Conservation (phyloP, 2,888 invertebrate genomes). For the Drosophila phalerata region DNA sequence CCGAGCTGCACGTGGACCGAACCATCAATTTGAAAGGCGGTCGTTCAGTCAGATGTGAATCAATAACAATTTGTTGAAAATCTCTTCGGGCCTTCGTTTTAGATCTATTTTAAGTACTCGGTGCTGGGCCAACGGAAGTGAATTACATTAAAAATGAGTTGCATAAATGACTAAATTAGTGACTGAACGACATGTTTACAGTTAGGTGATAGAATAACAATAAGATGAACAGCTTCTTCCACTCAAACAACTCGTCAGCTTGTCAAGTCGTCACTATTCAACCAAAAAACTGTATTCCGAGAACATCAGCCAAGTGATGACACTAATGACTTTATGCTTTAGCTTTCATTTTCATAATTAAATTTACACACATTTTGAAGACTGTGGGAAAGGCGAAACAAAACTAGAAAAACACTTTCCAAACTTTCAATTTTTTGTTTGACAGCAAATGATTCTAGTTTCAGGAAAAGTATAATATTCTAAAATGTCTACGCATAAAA, state of each 20-base stretch:
- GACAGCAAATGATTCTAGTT: conserved; percentile 32
- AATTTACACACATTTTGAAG: conserved; percentile 18
- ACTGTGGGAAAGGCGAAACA: conserved; percentile 47
- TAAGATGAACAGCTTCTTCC: conserved; percentile 8
- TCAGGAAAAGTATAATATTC: conserved; percentile 21
- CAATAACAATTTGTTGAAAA: conserved; percentile 74
- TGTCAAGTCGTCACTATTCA: conserved; percentile 21
- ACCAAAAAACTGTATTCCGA: conserved; percentile 21
- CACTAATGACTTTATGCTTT: conserved; percentile 47
- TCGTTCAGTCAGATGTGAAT: conserved; percentile 69
- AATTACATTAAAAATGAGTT: conserved; percentile 46
- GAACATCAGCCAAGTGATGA: conserved; percentile 38
- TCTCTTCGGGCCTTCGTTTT: conserved; percentile 14
- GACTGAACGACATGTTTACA: conserved; percentile 36
- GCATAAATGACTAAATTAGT: conserved; percentile 62
- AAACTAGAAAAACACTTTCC: conserved; percentile 65
- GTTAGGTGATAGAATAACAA: conserved; percentile 43
- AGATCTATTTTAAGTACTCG: conserved; percentile 31
- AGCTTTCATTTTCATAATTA: conserved; percentile 72
- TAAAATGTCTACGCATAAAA: conserved; percentile 54
- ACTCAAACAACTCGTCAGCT: conserved; percentile 14
- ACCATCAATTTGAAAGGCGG: conserved; percentile 71
- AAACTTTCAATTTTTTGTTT: conserved; percentile 73
- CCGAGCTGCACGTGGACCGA: conserved; percentile 51
- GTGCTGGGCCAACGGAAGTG: conserved; percentile 57